A percentile compares a stretch with the other conserved stretches of the same genome.
phyloP scores from a whole-genome alignment of 2,888 invertebrate genomes.

The Pseudococcus viburni region DNA sequence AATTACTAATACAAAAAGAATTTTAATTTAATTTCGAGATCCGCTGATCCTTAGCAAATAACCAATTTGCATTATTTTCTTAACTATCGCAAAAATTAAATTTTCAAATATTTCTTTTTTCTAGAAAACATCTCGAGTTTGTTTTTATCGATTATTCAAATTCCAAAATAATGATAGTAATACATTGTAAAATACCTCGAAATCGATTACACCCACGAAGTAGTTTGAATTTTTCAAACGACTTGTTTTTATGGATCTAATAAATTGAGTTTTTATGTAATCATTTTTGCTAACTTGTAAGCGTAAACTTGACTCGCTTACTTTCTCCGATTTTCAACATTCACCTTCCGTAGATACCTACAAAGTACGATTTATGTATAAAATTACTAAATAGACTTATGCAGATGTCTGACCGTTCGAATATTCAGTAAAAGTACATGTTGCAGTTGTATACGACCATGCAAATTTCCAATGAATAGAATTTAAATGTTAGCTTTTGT shows the following conservation, averaged over 20 bases:
- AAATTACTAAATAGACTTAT: not conserved
- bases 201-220: not conserved
- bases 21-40: too few relatives aligned
- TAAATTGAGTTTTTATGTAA: slow-evolving; percentile 25
- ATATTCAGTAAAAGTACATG: not conserved
- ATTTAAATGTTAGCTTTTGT: not conserved
- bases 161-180: too few relatives aligned
- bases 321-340: slow-evolving; percentile 42
- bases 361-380: not conserved
- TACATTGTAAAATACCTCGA: not conserved
- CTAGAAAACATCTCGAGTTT: too few relatives aligned
- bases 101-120: too few relatives aligned
- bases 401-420: not conserved
- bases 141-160: too few relatives aligned
- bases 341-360: not conserved
- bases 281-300: slow-evolving; percentile 16
- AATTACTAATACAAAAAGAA: too few relatives aligned
- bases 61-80: too few relatives aligned
- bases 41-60: too few relatives aligned
- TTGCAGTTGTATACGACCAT: not conserved
- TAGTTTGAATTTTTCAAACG: slow-evolving; percentile 13
- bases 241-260: slow-evolving; percentile 28
- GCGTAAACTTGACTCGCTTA: not conserved
- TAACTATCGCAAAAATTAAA: too few relatives aligned
- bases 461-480: not conserved